phyloP scores from a whole-genome alignment of 2,113 vertebrate genomes.

The Odobenus rosmarus region DNA sequence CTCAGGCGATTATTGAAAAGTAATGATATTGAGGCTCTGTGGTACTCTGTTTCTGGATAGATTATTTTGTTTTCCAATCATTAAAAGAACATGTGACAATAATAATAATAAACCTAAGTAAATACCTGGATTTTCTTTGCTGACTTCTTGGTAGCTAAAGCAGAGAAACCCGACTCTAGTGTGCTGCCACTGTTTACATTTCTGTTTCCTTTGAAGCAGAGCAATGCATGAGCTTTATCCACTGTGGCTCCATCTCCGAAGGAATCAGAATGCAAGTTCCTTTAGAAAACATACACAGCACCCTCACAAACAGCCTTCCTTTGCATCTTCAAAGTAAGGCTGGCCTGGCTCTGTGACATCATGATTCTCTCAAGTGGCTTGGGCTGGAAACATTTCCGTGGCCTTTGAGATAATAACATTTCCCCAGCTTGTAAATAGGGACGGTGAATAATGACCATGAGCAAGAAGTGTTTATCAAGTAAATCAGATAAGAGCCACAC shows the following conservation, averaged over 20 bases:
- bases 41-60: not conserved
- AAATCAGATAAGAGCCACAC: not conserved
- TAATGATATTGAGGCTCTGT: not conserved
- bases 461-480: conserved; percentile 30
- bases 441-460: conserved; percentile 59
- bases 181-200: not conserved
- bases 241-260: conserved; percentile 3
- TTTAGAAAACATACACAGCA: not conserved
- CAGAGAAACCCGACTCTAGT: not conserved
- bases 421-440: conserved; percentile 78
- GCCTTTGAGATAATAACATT: conserved; percentile 65
- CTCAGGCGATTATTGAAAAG: not conserved
- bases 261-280: not conserved
- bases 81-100: conserved; percentile 39
- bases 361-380: conserved; percentile 66
- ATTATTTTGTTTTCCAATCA: conserved; percentile 7
- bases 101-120: not conserved
- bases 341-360: conserved; percentile 55
- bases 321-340: conserved; percentile 39
- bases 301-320: not conserved
- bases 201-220: conserved; percentile 52
- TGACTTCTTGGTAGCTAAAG: conserved; percentile 41
- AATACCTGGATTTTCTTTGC: conserved; percentile 45
- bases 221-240: not conserved
- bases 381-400: conserved; percentile 70